Evolutionary conservation across 2,797 vertebrate genomes (phyloP).

Genomic region (Epinephelus coioides): DNA sequence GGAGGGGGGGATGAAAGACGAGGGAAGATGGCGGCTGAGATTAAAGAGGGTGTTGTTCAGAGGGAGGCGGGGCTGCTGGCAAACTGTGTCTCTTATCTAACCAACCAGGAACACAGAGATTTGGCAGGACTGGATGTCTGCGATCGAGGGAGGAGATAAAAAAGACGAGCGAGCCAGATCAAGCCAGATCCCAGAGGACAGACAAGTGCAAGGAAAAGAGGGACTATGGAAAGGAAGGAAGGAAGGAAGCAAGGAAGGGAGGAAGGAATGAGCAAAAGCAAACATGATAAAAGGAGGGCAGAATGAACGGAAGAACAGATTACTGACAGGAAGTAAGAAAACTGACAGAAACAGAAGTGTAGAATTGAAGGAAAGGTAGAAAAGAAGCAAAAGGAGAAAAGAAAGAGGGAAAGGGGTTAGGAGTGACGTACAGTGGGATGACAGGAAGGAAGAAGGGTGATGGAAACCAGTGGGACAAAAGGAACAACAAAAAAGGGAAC

Average conservation of each 20-base stretch:
- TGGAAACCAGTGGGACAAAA: not conserved
- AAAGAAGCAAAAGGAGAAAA: too few relatives aligned
- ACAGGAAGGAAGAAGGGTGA: not conserved
- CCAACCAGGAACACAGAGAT: slow-evolving; percentile 56
- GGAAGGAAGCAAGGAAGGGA: not conserved
- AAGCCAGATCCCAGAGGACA: slow-evolving; percentile 13
- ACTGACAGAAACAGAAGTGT: too few relatives aligned
- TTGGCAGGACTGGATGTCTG: slow-evolving; percentile 47
- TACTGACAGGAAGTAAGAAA: too few relatives aligned
- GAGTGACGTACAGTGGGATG: too few relatives aligned
- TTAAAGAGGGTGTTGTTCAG: slow-evolving; percentile 46
- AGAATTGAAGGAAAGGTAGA: too few relatives aligned
- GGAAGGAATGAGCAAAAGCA: not conserved
- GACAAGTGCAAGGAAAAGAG: slow-evolving; percentile 8
- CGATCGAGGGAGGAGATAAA: slow-evolving; percentile 49
- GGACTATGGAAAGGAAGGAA: not conserved
- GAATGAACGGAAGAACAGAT: too few relatives aligned
- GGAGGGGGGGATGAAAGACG: slow-evolving; percentile 18
- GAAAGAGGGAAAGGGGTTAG: too few relatives aligned
- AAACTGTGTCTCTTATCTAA: slow-evolving; percentile 61
- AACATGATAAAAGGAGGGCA: too few relatives aligned
- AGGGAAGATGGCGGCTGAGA: slow-evolving; percentile 48
- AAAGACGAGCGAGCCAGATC: slow-evolving; percentile 29
- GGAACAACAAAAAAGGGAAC: too few relatives aligned
- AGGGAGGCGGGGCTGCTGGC: slow-evolving; percentile 45